Conservation (phyloP, 2,113 vertebrate genomes). For the Laticauda laticaudata region DNA sequence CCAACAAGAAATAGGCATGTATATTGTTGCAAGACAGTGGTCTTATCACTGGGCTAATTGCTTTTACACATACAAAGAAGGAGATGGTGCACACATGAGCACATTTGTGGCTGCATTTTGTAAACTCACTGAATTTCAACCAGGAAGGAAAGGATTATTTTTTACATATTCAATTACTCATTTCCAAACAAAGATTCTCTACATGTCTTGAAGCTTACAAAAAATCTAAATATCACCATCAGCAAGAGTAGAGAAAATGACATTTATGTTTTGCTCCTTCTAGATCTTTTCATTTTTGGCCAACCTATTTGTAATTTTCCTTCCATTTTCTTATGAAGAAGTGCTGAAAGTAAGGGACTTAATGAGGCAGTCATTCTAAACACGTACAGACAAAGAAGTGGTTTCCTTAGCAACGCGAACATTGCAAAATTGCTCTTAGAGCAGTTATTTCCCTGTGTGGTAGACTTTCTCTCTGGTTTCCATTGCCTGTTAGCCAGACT, state of each 20-base stretch:
- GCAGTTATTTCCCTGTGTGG: conserved; percentile 62
- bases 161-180: conserved; percentile 41
- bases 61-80: background rate
- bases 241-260: conserved; percentile 20
- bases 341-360: conserved; percentile 67
- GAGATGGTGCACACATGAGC: background rate
- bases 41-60: background rate
- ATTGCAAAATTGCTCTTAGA: conserved; percentile 70
- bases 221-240: conserved; percentile 26
- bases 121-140: conserved; percentile 9
- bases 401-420: conserved; percentile 77
- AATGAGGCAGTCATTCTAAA: conserved; percentile 75
- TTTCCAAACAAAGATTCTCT: conserved; percentile 11
- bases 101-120: background rate
- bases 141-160: conserved; percentile 40
- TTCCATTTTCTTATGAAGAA: conserved; percentile 52
- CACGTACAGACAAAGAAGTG: conserved; percentile 78
- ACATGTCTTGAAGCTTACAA: conserved; percentile 37
- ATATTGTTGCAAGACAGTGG: conserved; percentile 8
- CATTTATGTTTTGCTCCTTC: conserved; percentile 10
- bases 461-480: conserved; percentile 63
- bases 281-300: conserved; percentile 63
- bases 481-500: conserved; percentile 59
- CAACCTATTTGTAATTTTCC: conserved; percentile 52
- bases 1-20: conserved; percentile 22